Conservation (phyloP, 2,113 vertebrate species). For the Spheniscus mendiculus region DNA sequence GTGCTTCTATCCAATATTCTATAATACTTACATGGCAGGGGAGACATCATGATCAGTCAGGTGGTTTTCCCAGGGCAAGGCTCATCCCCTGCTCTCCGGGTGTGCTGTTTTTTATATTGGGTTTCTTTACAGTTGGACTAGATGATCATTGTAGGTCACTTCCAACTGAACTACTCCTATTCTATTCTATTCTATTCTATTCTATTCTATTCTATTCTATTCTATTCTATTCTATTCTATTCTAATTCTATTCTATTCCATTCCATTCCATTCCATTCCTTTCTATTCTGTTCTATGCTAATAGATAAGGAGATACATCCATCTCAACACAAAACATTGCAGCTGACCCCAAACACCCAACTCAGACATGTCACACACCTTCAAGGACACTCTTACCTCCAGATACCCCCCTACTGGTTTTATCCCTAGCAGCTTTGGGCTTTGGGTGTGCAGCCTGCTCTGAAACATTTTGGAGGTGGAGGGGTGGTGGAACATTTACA, state of each 20-base stretch:
- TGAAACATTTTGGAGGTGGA: neutral
- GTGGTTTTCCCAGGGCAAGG: neutral
- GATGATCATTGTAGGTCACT: accelerated
- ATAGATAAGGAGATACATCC: neutral
- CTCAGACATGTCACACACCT: accelerated
- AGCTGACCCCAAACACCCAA: neutral
- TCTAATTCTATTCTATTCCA: too few relatives aligned
- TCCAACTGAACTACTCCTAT: neutral
- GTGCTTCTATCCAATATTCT: neutral
- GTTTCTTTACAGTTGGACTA: neutral
- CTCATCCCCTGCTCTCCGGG: neutral
- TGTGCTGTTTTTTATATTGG: neutral
- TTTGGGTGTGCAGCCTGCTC: neutral
- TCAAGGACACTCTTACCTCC: neutral
- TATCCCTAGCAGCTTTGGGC: neutral
- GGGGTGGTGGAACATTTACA: neutral
- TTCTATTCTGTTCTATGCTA: neutral
- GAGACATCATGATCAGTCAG: neutral
- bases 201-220: neutral
- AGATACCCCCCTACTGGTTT: neutral
- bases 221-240: neutral
- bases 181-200: neutral
- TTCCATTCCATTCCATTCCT: too few relatives aligned
- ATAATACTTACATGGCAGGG: neutral
- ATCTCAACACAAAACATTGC: neutral